phyloP scores from a whole-genome alignment of 1,140 invertebrate genomes.

The Bombus pascuorum region DNA sequence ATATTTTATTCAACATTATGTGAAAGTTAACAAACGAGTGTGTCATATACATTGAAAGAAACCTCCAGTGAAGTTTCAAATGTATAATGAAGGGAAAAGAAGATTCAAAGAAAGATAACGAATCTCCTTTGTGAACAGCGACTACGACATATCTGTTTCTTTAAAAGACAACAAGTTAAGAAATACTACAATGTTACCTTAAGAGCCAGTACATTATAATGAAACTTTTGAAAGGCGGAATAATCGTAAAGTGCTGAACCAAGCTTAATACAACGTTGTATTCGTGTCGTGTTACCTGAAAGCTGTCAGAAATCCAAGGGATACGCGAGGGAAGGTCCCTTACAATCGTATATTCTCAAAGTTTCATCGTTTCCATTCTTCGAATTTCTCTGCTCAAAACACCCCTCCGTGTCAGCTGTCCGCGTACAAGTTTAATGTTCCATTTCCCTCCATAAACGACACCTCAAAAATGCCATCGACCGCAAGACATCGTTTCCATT shows the following conservation, averaged over 20 bases:
- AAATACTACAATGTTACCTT: not conserved
- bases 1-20: not conserved
- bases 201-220: too few species aligned
- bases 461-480: not conserved
- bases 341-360: slow-evolving; percentile 12
- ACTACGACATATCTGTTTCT: not conserved
- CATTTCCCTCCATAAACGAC: not conserved
- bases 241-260: slow-evolving; percentile 1
- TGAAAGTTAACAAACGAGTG: too few species aligned
- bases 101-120: not conserved
- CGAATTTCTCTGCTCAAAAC: slow-evolving; percentile 4
- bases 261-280: not conserved
- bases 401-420: not conserved
- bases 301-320: slow-evolving; percentile 39
- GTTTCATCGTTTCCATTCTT: slow-evolving; percentile 16
- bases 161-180: not conserved
- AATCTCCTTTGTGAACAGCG: not conserved
- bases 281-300: slow-evolving; percentile 28
- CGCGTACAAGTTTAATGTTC: slow-evolving; percentile 16
- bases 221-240: not conserved
- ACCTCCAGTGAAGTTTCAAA: too few species aligned
- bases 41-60: too few species aligned
- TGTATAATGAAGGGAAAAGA: not conserved
- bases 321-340: not conserved
- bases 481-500: not conserved